Conservation (phyloP, 2,113 vertebrate genomes). For the Lepus timidus region DNA sequence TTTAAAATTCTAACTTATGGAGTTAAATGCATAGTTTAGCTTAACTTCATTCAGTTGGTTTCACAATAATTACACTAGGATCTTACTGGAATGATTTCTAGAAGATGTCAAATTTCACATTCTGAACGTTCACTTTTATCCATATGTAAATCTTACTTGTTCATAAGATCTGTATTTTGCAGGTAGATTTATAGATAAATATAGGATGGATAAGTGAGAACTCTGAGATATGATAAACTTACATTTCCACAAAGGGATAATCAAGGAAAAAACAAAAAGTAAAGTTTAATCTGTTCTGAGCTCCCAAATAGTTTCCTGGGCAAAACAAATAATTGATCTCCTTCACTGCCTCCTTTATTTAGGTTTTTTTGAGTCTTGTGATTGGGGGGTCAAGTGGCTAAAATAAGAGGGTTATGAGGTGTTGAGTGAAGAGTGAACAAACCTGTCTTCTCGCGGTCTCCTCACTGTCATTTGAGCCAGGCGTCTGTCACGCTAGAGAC, state of each 20-base stretch:
- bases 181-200: background rate
- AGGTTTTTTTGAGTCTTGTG: background rate
- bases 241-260: background rate
- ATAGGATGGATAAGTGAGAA: background rate
- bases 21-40: background rate
- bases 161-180: background rate
- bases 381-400: background rate
- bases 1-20: background rate
- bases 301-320: background rate
- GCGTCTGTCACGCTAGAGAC: rapidly evolving
- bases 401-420: constrained; percentile 6
- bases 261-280: background rate
- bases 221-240: background rate
- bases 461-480: background rate
- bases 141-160: background rate
- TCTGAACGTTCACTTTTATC: background rate
- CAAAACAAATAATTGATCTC: background rate
- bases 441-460: background rate
- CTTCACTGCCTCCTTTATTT: background rate
- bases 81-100: background rate
- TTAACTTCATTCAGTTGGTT: background rate
- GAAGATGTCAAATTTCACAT: background rate
- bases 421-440: background rate
- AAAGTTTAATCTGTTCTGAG: background rate
- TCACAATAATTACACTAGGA: background rate